A percentile compares a stretch with the other conserved stretches of the same genome.
Evolutionary conservation across 2,888 invertebrate genomes (phyloP).

Genomic region (Platynereis dumerilii): DNA sequence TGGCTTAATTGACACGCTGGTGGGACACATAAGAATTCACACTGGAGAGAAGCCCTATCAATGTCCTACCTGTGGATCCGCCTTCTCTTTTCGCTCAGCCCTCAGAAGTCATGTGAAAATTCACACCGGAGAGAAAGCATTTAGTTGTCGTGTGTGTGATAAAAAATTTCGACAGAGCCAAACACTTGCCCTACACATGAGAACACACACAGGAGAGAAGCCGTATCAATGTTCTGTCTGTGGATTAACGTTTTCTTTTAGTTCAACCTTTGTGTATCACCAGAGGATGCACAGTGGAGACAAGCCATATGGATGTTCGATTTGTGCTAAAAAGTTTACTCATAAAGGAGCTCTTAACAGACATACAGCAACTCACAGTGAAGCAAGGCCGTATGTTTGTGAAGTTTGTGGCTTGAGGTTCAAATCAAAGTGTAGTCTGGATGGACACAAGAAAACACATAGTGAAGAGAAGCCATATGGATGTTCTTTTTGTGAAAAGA

Average conservation of each 20-base stretch:
- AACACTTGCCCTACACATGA: no score
- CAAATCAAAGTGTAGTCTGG: slow-evolving; percentile 53
- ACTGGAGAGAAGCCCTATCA: slow-evolving; percentile 43
- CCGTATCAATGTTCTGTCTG: no score
- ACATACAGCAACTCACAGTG: slow-evolving; percentile 46
- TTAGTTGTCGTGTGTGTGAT: slow-evolving; percentile 47
- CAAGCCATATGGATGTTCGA: no score
- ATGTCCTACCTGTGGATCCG: slow-evolving; percentile 48
- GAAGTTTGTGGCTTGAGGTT: slow-evolving; percentile 37
- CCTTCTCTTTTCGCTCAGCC: slow-evolving; percentile 44
- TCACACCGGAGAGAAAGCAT: slow-evolving; percentile 34
- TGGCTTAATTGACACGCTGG: slow-evolving; percentile 51
- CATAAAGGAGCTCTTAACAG: no score
- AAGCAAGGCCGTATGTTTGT: slow-evolving; percentile 39
- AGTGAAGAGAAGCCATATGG: no score
- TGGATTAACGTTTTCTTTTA: no score
- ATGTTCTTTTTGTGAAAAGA: no score
- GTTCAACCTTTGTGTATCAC: no score
- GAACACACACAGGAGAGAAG: no score
- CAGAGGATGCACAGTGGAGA: no score
- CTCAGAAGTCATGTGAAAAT: slow-evolving; percentile 31
- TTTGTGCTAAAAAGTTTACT: no score
- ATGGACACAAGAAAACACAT: slow-evolving; percentile 53
- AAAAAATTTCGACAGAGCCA: slow-evolving; percentile 52
- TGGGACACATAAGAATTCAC: slow-evolving; percentile 51